Conservation (phyloP, 2,888 invertebrate species). For the Deroplatys truncata region DNA sequence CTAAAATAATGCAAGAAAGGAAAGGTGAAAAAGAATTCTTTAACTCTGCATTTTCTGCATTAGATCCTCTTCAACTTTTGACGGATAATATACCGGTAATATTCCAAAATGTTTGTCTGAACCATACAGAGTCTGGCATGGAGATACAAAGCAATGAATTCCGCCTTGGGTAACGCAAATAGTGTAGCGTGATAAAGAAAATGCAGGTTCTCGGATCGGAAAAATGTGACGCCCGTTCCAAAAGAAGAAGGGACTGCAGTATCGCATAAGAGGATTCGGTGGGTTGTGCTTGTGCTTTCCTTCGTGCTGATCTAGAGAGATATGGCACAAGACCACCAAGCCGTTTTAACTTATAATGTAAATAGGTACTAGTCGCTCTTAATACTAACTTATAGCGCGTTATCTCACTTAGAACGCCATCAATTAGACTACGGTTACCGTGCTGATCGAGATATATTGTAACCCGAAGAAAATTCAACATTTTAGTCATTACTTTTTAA, state of each 20-base stretch:
- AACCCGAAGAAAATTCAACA: no score
- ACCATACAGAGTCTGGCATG: no score
- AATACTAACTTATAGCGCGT: not conserved
- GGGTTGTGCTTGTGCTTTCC: not conserved
- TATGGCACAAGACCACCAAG: not conserved
- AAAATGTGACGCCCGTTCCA: not conserved
- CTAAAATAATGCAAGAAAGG: no score
- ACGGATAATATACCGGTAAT: no score
- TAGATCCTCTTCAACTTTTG: no score
- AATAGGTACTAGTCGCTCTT: not conserved
- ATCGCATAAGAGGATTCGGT: not conserved
- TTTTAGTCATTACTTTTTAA: no score
- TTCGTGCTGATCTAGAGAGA: not conserved
- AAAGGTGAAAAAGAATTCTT: no score
- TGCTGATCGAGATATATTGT: no score
- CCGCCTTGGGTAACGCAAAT: not conserved
- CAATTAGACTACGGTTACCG: no score
- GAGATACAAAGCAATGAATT: not conserved
- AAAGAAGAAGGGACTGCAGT: not conserved
- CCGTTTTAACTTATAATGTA: not conserved
- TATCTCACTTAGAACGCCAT: no score
- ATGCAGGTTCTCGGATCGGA: not conserved
- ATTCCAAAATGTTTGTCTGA: no score
- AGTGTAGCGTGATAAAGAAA: not conserved
- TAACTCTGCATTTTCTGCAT: no score